Base-by-base conservation (phyloP, 2,797 vertebrate species). In the Chanos chanos region DNA sequence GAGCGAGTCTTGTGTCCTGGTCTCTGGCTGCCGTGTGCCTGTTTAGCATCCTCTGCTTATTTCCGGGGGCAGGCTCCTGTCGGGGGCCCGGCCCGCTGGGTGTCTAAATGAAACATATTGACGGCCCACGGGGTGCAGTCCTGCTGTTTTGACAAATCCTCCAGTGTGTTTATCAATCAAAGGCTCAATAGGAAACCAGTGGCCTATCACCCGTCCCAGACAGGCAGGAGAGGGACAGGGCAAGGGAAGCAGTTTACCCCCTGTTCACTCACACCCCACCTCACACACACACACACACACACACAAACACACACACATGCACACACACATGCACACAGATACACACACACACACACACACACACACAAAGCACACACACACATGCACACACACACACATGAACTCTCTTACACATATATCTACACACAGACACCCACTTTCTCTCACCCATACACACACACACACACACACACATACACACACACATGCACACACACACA, bases 121-220 rank as follows among this genome's bases (percentile, higher is more conserved):
- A 93, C 84, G 78, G 92, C 92, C 93, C 90, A 92, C 91, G 89
- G 91, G 89, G 91, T 44, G 84, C 86, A 85, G 89, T 89, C 89
- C 87, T 83, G 89, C 91, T 93, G 90, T 92, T 96, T 91, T 94
- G 93, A 96, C 92, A 96, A 92, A 94, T 92, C 89, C 84, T 93
- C 86, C 81, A 87, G 84, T 88, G 90, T 91, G 90, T 94, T 95
- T 94, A 96, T 96, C 92, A 96, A 94, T 96, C 93, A 93, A 81
- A 79, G 78, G 81, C 73, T 78, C 51, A 40, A 58, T 66, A 55
- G 61, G 90, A 87, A 78, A 72, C 81, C 82, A 82, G 75, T 47
- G 79, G 78, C 81, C 79, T 8, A 5, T 4, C 24, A 31, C 13
- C 7, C 53, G 58, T 68, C 60, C 55, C 63, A 67, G n/a, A n/a